Evolutionary conservation across 2,113 vertebrate genomes (phyloP).

Genomic region (Cichladusa arquata): DNA sequence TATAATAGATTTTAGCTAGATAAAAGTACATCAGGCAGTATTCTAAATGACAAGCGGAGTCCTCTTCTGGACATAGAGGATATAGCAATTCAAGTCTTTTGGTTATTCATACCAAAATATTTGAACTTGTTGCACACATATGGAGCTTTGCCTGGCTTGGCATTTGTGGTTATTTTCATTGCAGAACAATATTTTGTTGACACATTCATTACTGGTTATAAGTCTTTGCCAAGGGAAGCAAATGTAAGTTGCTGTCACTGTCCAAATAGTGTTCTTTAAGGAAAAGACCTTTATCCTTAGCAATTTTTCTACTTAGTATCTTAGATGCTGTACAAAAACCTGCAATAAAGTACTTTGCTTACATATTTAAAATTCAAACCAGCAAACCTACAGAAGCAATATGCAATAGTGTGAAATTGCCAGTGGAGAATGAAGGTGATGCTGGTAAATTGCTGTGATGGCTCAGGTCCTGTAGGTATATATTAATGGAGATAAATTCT

Average conservation of each 20-base stretch:
- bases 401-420: neutral
- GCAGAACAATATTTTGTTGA: neutral
- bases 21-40: neutral
- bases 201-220: neutral
- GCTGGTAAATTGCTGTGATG: neutral
- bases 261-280: neutral
- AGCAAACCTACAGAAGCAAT: neutral
- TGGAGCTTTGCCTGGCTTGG: neutral
- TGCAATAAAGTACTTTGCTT: neutral
- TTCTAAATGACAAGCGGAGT: slow-evolving; percentile 44
- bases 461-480: neutral
- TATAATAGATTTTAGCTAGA: slow-evolving; percentile 15
- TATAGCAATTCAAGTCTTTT: slow-evolving; percentile 15
- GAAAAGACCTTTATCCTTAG: neutral
- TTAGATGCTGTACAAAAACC: neutral
- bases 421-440: neutral
- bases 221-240: neutral
- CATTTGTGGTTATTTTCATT: neutral
- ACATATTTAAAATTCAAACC: neutral
- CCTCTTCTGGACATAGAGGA: slow-evolving; percentile 54
- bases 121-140: neutral
- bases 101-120: neutral
- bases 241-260: neutral
- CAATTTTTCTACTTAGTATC: neutral
- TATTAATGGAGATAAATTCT: neutral